Evolutionary conservation across 2,888 invertebrate genomes (phyloP).

Genomic region (Melanostoma mellinum): DNA sequence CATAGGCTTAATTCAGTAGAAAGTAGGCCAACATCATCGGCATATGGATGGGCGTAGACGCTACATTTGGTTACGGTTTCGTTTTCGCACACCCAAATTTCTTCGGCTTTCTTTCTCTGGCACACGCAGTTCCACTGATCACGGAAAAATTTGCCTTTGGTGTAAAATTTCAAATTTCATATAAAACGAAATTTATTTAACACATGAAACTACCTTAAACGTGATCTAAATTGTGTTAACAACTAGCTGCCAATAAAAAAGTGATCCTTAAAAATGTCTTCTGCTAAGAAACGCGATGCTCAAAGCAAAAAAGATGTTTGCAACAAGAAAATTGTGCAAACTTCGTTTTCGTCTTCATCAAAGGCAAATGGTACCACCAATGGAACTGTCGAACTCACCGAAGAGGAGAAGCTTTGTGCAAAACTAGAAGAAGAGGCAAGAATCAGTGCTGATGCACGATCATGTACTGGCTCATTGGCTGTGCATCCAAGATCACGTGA

Average conservation of each 20-base stretch:
- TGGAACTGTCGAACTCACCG: constrained; percentile 84
- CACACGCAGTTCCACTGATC: constrained; percentile 59
- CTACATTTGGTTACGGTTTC: constrained; percentile 96
- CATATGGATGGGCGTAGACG: no score
- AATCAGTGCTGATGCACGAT: constrained; percentile 95
- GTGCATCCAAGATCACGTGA: constrained; percentile 98
- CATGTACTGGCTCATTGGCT: constrained; percentile 96
- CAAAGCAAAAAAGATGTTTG: constrained; percentile 98
- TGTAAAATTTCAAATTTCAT: constrained; percentile 59
- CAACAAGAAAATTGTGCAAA: constrained; percentile 83
- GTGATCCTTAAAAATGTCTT: constrained; percentile 89
- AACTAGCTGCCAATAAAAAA: constrained; percentile 45
- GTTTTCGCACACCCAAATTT: constrained; percentile 99
- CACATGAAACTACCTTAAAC: constrained; percentile 52
- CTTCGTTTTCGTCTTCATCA: constrained; percentile 79
- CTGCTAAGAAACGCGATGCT: constrained; percentile 98
- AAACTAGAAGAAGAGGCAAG: constrained; percentile 95
- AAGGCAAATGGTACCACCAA: constrained; percentile 86
- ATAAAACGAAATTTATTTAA: constrained; percentile 48
- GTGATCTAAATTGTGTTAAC: constrained; percentile 35
- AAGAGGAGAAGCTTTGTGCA: constrained; percentile 89
- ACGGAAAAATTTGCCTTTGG: constrained; percentile 69
- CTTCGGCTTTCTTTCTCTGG: constrained; percentile 83
- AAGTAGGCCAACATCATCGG: no score
- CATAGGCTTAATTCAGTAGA: no score